These are phyloP conservation scores for Atrichornis clamosus DNA, from an alignment of 2,113 vertebrate species.

Conservation along the genomic window DNA sequence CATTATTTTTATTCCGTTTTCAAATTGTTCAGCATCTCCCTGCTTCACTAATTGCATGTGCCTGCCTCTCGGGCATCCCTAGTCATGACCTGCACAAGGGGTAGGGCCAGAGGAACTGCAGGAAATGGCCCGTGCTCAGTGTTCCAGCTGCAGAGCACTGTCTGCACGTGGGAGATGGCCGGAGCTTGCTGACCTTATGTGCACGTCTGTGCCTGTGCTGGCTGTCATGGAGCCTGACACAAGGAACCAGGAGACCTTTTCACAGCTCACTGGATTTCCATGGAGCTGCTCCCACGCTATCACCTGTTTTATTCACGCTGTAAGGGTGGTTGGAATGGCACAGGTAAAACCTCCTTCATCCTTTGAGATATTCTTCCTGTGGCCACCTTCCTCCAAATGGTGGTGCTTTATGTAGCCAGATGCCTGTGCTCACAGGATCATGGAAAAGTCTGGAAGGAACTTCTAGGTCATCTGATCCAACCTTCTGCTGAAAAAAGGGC, in stretches of 20 bases:
- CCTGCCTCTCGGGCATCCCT: background rate
- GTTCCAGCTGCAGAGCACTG: background rate
- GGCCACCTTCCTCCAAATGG: background rate
- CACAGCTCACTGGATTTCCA: background rate
- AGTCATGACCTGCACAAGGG: background rate
- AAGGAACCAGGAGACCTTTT: background rate
- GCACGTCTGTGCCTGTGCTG: background rate
- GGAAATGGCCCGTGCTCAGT: background rate
- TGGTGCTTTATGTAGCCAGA: background rate
- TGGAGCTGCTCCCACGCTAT: background rate
- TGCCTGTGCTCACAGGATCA: background rate
- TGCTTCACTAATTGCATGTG: background rate
- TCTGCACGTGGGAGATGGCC: background rate
- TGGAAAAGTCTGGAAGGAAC: background rate
- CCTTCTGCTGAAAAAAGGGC: background rate
- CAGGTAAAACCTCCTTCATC: background rate
- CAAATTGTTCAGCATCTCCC: background rate
- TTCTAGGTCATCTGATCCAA: background rate
- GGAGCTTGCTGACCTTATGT: background rate
- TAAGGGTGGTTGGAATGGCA: background rate
- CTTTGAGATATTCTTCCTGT: background rate
- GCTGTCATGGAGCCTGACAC: background rate
- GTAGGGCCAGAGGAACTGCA: background rate
- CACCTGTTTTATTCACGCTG: fast-evolving
- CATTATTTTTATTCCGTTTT: background rate